phyloP scores from a whole-genome alignment of 2,797 vertebrate genomes.

The Catamblyrhynchus diadema region DNA sequence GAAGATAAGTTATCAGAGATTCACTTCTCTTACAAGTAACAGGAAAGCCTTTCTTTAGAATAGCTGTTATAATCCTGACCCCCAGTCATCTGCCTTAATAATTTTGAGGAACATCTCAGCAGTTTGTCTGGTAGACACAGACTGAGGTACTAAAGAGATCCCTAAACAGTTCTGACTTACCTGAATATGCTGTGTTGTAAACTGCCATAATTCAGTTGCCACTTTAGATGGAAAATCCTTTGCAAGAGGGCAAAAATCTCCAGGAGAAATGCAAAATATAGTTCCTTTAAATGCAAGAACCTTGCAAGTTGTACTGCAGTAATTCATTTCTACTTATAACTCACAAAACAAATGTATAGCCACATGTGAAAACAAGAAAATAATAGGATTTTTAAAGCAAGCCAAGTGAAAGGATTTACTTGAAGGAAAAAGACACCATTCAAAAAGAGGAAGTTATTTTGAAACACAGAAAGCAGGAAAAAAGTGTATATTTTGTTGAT shows the following conservation, averaged over 20 bases:
- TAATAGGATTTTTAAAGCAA: neutral
- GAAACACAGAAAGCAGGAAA: neutral
- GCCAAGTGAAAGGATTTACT: neutral
- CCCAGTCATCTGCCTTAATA: neutral
- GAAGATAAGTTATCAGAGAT: neutral
- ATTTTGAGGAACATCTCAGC: slow-evolving; percentile 11
- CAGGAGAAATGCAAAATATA: neutral
- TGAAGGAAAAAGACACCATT: neutral
- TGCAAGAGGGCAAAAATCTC: slow-evolving; percentile 1
- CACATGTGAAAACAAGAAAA: neutral
- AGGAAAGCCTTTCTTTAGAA: neutral
- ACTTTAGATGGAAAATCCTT: neutral
- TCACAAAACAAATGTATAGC: neutral
- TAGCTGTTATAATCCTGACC: slow-evolving; percentile 21
- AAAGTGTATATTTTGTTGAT: neutral
- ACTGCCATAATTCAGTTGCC: neutral
- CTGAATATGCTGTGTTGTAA: slow-evolving; percentile 14
- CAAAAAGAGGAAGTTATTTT: neutral
- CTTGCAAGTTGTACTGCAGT: neutral
- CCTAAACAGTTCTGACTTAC: slow-evolving; percentile 4
- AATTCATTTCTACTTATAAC: neutral
- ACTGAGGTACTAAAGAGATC: slow-evolving; percentile 15
- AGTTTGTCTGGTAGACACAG: slow-evolving; percentile 14
- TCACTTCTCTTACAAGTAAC: neutral
- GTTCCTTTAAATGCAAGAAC: neutral